Conservation (phyloP, 2,797 vertebrate species). For the Poecilia wingei region DNA sequence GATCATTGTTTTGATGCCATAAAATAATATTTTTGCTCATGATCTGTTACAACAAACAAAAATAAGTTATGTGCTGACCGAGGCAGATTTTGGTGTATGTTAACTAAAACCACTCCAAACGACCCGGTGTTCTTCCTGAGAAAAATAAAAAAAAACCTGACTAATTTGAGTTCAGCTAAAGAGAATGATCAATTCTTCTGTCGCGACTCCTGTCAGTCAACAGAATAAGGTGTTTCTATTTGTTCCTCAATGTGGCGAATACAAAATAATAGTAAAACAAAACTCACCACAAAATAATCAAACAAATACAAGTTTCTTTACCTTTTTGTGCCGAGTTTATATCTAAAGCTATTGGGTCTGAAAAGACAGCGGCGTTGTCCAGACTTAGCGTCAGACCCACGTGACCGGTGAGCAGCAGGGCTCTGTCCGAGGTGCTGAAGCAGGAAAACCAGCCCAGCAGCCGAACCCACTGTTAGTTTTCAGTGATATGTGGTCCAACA, state of each 20-base stretch:
- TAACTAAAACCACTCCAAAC: background rate
- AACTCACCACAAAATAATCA: background rate
- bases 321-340: background rate
- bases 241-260: background rate
- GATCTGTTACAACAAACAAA: too few relatives aligned
- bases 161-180: background rate
- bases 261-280: background rate
- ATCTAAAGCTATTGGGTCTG: background rate
- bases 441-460: background rate
- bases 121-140: background rate
- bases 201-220: background rate
- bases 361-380: background rate
- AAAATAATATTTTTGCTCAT: background rate
- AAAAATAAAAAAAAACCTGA: background rate
- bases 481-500: background rate
- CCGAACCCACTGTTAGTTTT: background rate
- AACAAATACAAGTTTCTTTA: background rate
- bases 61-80: background rate
- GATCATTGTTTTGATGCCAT: background rate
- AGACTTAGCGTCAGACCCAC: background rate
- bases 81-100: background rate
- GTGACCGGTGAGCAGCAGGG: background rate
- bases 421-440: conserved; percentile 4
- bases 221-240: background rate
- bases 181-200: background rate